Percentiles rank a stretch among this genome's conserved stretches.
Evolutionary conservation across 2,113 vertebrate species (phyloP).

Genomic region (Lota lota): DNA sequence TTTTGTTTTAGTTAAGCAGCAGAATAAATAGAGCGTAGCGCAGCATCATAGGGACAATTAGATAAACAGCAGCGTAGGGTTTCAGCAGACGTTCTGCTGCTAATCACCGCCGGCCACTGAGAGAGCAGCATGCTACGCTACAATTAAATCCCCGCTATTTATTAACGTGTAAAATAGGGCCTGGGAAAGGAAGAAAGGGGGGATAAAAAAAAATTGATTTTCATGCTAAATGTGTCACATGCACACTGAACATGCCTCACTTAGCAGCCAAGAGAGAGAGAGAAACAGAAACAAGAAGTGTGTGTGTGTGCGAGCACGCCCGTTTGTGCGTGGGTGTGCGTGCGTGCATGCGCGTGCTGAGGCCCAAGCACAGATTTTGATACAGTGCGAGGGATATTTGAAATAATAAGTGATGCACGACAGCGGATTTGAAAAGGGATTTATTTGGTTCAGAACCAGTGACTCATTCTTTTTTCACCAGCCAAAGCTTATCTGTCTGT

Average conservation of each 20-base stretch:
- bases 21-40: conserved; percentile 70
- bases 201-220: conserved; percentile 25
- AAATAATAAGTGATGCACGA: conserved; percentile 64
- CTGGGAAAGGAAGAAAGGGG: conserved; percentile 13
- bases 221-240: conserved; percentile 22
- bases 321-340: neutral
- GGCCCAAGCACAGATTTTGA: conserved; percentile 33
- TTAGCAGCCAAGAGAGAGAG: conserved; percentile 19
- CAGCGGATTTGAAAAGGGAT: conserved; percentile 58
- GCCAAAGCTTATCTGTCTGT: conserved; percentile 59
- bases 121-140: conserved; percentile 42
- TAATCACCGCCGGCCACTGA: conserved; percentile 53
- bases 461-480: conserved; percentile 52
- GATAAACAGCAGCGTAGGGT: conserved; percentile 64
- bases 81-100: conserved; percentile 53
- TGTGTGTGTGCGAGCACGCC: no score
- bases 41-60: conserved; percentile 73
- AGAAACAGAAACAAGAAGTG: no score
- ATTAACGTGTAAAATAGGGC: conserved; percentile 56
- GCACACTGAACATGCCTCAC: conserved; percentile 22
- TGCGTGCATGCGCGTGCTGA: conserved; percentile 17
- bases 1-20: conserved; percentile 71
- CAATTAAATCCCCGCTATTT: conserved; percentile 64
- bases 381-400: conserved; percentile 46
- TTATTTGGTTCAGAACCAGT: conserved; percentile 52